Evolutionary conservation across 1,140 invertebrate species (phyloP).

Genomic region (Procambarus virginalis): DNA sequence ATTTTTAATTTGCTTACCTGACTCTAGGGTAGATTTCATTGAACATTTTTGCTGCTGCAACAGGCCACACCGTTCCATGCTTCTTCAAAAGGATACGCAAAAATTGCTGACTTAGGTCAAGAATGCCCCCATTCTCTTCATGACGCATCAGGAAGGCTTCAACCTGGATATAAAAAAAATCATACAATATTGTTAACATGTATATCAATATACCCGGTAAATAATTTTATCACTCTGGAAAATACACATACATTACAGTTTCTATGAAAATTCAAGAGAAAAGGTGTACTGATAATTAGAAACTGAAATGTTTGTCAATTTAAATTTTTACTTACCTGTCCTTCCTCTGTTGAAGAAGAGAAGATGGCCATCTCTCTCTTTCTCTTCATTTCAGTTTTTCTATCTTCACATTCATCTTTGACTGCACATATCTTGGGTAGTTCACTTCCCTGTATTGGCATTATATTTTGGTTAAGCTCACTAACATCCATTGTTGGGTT

Average conservation of each 20-base stretch:
- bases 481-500: background rate
- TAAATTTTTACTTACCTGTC: conserved; percentile 18
- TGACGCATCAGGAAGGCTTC: conserved; percentile 51
- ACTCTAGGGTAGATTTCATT: conserved; percentile 55
- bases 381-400: conserved; percentile 3
- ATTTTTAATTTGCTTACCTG: conserved; percentile 28
- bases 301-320: too few species aligned
- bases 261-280: too few species aligned
- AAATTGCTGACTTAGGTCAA: conserved; percentile 58
- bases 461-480: background rate
- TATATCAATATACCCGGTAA: too few species aligned
- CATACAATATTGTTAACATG: background rate
- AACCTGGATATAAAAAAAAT: conserved; percentile 22
- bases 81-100: conserved; percentile 37
- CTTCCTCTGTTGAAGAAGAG: conserved; percentile 30
- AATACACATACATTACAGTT: too few species aligned
- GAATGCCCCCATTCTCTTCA: conserved; percentile 62
- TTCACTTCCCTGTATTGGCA: background rate
- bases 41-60: conserved; percentile 37
- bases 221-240: too few species aligned
- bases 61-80: conserved; percentile 35
- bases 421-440: too few species aligned
- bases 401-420: conserved; percentile 13
- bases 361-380: conserved; percentile 34
- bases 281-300: too few species aligned